Base-by-base conservation (phyloP, 2,113 vertebrate species). In the Dasypus novemcinctus region DNA sequence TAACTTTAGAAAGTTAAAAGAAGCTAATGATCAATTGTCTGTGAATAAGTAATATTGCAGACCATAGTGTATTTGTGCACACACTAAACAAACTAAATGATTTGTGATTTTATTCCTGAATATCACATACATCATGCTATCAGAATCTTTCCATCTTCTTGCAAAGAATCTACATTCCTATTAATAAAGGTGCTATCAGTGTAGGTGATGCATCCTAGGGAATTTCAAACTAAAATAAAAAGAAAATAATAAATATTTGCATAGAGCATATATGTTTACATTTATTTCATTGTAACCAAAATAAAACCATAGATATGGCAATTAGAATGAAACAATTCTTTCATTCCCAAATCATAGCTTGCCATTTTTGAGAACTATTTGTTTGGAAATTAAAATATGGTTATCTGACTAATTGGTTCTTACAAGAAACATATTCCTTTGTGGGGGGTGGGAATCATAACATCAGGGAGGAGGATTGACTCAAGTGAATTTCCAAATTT, bases 1-100 rank as follows among this genome's bases (percentile, higher is more conserved):
- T 92, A 94, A 97, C 78, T 96, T 96, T 41, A 80, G 66, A 89
- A 89, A 96, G 82, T 95, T 96, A 95, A 95, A 96, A 68, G 93
- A 95, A 96, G 69, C 72, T 86, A 94, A 83, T 96, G 86, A 95
- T 94, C 66, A 95, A 95, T 82, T 94, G 52, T 95, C 79, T 92
- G 59, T 75, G 43, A 88, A 91, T 86, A 95, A 94, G 83, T 54
- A 89, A 23, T 74, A 46, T 61, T 96, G 33, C 38, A 87, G 17
- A 91, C 66, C 82, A 59, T 31, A 95, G 75, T 95, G 57, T 75
- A 94, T 86, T 75, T 94, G 74, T 69, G 41, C 80, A 61, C 17
- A 83, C 33, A 83, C 23, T 76, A 82, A 91, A 85, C 69, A 89
- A 95, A 97, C 80, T 87, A 25, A 92, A 71, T 89, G n/a, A 87